phyloP scores from a whole-genome alignment of 2,797 vertebrate species.

The Myotis vivesi region DNA sequence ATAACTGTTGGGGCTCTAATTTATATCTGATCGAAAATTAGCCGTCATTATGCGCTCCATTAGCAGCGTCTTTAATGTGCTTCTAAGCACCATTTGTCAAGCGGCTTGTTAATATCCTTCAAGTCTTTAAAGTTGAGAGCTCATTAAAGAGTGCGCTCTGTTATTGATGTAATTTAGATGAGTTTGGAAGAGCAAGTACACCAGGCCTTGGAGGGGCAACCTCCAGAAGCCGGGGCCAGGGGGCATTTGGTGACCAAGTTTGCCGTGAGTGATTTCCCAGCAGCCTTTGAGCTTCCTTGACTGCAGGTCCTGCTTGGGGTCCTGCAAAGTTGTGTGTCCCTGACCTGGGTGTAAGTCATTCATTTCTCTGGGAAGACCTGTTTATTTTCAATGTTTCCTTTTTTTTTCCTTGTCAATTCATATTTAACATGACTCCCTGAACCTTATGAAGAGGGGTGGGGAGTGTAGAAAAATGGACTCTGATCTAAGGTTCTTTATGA shows the following conservation, averaged over 20 bases:
- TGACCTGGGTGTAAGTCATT: background rate
- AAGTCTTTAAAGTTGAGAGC: conserved; percentile 99
- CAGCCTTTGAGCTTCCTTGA: background rate
- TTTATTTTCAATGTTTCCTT: background rate
- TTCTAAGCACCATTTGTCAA: conserved; percentile 99
- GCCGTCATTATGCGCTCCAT: conserved; percentile 99
- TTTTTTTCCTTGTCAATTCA: background rate
- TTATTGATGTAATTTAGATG: conserved; percentile 97
- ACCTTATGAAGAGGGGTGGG: background rate
- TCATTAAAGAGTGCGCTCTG: conserved; percentile 98
- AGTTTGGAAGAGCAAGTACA: conserved; percentile 89
- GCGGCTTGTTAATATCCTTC: conserved; percentile 99
- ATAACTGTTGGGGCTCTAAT: conserved; percentile 99
- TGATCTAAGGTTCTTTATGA: background rate
- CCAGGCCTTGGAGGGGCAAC: conserved; percentile 80
- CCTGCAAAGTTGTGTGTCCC: background rate
- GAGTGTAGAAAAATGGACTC: background rate
- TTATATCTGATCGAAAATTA: conserved; percentile 99
- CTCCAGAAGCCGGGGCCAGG: conserved; percentile 67
- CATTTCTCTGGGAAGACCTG: background rate
- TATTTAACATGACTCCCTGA: background rate
- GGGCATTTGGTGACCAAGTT: conserved; percentile 52
- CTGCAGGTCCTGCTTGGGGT: background rate
- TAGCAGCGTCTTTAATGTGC: conserved; percentile 99
- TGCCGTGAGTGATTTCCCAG: background rate